Percentiles rank a stretch among this genome's conserved stretches.
These are phyloP conservation scores for Geococcyx californianus DNA, from an alignment of 2,113 vertebrate species.

Conservation along the genomic window DNA sequence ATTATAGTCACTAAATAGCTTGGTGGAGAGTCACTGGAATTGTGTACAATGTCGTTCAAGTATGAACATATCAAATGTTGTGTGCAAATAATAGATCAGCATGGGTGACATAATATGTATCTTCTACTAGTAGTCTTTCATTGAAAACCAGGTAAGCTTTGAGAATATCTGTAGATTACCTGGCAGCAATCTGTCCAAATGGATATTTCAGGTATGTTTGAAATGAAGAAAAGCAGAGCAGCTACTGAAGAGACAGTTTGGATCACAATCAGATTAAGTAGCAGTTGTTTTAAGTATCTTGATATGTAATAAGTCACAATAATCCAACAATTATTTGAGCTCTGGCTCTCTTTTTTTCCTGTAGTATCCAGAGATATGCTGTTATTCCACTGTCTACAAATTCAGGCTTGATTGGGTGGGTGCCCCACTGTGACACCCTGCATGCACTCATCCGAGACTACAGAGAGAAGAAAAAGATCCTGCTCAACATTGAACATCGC, in stretches of 20 bases:
- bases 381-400: conserved; percentile 98
- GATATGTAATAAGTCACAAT: neutral
- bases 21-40: neutral
- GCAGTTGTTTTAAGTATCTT: neutral
- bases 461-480: conserved; percentile 97
- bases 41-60: neutral
- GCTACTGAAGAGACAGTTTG: neutral
- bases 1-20: neutral
- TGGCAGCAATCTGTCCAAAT: neutral
- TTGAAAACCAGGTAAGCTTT: neutral
- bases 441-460: conserved; percentile 98
- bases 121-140: neutral
- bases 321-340: neutral
- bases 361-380: conserved; percentile 95
- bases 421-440: conserved; percentile 96
- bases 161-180: neutral
- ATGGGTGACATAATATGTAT: neutral
- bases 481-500: conserved; percentile 98
- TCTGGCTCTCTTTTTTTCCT: neutral
- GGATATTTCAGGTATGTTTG: neutral
- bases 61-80: neutral
- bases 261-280: neutral
- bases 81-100: neutral
- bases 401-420: conserved; percentile 97
- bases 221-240: neutral